phyloP scores from a whole-genome alignment of 2,888 invertebrate species.

The Volucella inflata region DNA sequence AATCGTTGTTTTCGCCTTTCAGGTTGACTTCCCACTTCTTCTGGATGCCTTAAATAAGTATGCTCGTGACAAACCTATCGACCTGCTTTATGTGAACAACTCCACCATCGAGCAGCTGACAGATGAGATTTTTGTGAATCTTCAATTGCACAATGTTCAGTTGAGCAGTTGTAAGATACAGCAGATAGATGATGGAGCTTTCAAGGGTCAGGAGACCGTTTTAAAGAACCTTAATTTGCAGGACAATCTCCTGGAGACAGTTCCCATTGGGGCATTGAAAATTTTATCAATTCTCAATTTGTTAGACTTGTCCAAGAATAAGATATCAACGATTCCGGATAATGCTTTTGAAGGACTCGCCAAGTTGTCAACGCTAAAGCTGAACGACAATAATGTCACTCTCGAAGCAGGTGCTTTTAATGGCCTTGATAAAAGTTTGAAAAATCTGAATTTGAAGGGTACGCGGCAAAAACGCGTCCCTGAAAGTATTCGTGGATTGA shows the following conservation, averaged over 20 bases:
- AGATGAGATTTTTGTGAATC: conserved; percentile 88
- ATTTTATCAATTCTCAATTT: conserved; percentile 89
- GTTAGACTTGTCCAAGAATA: conserved; percentile 93
- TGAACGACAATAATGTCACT: conserved; percentile 94
- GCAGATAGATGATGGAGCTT: conserved; percentile 89
- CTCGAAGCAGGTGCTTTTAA: conserved; percentile 88
- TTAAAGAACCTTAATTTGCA: conserved; percentile 93
- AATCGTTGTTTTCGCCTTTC: conserved; percentile 72
- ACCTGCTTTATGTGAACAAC: conserved; percentile 94
- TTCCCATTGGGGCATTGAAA: conserved; percentile 90
- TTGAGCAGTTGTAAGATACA: conserved; percentile 92
- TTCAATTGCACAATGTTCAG: conserved; percentile 92
- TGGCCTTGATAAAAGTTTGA: conserved; percentile 92
- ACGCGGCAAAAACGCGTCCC: conserved; percentile 92
- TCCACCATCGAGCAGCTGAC: conserved; percentile 89
- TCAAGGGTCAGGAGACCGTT: conserved; percentile 91
- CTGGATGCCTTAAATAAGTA: conserved; percentile 89
- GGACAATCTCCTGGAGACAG: conserved; percentile 91
- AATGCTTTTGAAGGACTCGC: conserved; percentile 89
- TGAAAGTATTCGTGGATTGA: conserved; percentile 90
- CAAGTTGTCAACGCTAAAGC: conserved; percentile 91
- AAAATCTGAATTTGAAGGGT: conserved; percentile 95
- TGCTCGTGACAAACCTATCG: conserved; percentile 88
- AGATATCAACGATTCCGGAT: conserved; percentile 89
- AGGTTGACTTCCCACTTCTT: conserved; percentile 91